Evolutionary conservation across 1,140 invertebrate species (phyloP).

Genomic region (Drosophila kurseongensis): DNA sequence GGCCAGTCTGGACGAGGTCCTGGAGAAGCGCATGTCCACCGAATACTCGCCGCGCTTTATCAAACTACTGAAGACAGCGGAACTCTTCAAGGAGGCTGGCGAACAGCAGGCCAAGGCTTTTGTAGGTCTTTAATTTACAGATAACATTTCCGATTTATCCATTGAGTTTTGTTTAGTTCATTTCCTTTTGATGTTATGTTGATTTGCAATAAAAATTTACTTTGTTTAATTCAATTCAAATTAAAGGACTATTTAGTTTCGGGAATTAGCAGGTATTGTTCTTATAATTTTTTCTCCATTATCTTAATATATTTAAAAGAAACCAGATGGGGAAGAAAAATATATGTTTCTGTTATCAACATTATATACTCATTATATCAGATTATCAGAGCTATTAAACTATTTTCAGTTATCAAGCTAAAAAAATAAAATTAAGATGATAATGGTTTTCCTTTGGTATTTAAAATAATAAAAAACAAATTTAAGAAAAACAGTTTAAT

Average conservation of each 20-base stretch:
- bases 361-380: too few relatives aligned
- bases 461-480: too few relatives aligned
- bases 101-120: constrained; percentile 51
- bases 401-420: too few relatives aligned
- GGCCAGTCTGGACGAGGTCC: not conserved
- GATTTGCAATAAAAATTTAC: not conserved
- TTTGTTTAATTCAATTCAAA: not conserved
- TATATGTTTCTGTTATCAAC: too few relatives aligned
- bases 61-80: constrained; percentile 62
- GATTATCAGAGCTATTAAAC: too few relatives aligned
- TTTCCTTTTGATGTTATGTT: constrained; percentile 1
- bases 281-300: too few relatives aligned
- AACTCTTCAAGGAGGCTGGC: constrained; percentile 60
- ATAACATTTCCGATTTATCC: not conserved
- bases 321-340: too few relatives aligned
- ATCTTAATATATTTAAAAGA: too few relatives aligned
- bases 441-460: too few relatives aligned
- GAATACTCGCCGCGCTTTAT: constrained; percentile 61
- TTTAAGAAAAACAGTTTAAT: too few relatives aligned
- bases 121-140: constrained; percentile 19
- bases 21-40: constrained; percentile 1
- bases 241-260: too few relatives aligned
- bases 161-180: not conserved
- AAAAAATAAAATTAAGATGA: too few relatives aligned
- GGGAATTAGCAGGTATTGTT: not conserved